These are phyloP conservation scores for Volucella inflata DNA, from an alignment of 2,888 invertebrate species.

Conservation along the genomic window DNA sequence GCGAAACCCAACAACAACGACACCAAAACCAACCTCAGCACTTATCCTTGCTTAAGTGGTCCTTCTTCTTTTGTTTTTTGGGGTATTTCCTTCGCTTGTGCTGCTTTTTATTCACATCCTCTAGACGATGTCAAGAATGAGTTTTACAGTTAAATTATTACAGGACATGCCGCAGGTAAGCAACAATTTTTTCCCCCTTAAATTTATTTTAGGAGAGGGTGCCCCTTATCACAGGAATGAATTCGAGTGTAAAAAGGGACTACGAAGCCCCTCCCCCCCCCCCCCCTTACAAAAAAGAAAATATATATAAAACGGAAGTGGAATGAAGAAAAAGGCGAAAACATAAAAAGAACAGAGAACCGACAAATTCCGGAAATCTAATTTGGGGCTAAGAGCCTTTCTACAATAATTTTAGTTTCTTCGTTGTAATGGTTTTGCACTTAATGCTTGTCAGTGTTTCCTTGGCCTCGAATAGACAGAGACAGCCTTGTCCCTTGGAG, in stretches of 20 bases:
- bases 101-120: constrained; percentile 32
- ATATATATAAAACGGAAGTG: constrained; percentile 33
- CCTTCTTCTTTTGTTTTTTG: constrained; percentile 37
- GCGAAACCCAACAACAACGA: constrained; percentile 16
- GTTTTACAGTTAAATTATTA: constrained; percentile 64
- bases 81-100: constrained; percentile 13
- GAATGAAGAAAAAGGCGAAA: constrained; percentile 26
- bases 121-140: constrained; percentile 51
- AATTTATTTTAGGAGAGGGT: constrained; percentile 25
- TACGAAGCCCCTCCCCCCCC: constrained; percentile 8
- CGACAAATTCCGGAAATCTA: constrained; percentile 75
- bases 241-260: constrained; percentile 50
- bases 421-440: constrained; percentile 68
- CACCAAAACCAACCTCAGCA: constrained; percentile 52
- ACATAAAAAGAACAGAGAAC: constrained; percentile 24
- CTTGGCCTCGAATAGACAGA: not conserved
- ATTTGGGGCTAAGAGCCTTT: constrained; percentile 76
- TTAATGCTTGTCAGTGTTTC: constrained; percentile 53
- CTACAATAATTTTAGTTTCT: constrained; percentile 75
- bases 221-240: constrained; percentile 51
- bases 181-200: not conserved
- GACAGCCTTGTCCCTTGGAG: not conserved
- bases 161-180: constrained; percentile 68
- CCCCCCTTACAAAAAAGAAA: no score
- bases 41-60: constrained; percentile 64